A percentile compares a stretch with the other conserved stretches of the same genome.
Evolutionary conservation across 2,888 invertebrate species (phyloP).

Genomic region (Druceiella hillmani): DNA sequence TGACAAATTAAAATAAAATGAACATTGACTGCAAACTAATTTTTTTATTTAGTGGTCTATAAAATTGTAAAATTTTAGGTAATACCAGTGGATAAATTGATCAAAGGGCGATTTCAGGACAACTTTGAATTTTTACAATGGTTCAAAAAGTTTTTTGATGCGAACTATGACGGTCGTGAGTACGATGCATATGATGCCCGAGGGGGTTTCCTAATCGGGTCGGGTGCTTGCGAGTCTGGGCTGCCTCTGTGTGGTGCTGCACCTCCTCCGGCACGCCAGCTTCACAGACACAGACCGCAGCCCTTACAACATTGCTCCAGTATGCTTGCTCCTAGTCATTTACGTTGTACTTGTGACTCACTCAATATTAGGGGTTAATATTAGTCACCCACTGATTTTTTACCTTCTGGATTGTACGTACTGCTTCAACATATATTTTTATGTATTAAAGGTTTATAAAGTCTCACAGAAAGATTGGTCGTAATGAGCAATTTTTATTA

Average conservation of each 20-base stretch:
- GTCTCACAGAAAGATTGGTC: no score
- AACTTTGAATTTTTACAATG: constrained; percentile 99
- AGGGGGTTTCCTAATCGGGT: constrained; percentile 75
- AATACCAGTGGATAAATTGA: constrained; percentile 97
- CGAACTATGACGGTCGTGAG: constrained; percentile 97
- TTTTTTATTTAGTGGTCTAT: no score
- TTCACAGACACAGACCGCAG: constrained; percentile 28
- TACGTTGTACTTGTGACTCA: no score
- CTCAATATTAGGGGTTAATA: no score
- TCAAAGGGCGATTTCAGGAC: constrained; percentile 99
- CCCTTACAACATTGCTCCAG: constrained; percentile 28
- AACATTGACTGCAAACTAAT: no score
- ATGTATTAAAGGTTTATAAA: no score
- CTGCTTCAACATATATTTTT: no score
- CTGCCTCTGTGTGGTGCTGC: constrained; percentile 41
- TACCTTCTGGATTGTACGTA: no score
- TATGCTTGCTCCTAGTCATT: constrained; percentile 27
- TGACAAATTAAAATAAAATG: no score
- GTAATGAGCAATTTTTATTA: no score
- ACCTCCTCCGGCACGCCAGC: constrained; percentile 24
- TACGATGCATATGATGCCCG: constrained; percentile 91
- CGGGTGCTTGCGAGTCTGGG: constrained; percentile 53
- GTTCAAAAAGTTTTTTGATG: constrained; percentile 99
- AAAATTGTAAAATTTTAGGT: constrained; percentile 84
- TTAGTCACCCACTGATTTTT: no score